Evolutionary conservation across 1,140 invertebrate genomes (phyloP).

Genomic region (Lepidurus packardi): DNA sequence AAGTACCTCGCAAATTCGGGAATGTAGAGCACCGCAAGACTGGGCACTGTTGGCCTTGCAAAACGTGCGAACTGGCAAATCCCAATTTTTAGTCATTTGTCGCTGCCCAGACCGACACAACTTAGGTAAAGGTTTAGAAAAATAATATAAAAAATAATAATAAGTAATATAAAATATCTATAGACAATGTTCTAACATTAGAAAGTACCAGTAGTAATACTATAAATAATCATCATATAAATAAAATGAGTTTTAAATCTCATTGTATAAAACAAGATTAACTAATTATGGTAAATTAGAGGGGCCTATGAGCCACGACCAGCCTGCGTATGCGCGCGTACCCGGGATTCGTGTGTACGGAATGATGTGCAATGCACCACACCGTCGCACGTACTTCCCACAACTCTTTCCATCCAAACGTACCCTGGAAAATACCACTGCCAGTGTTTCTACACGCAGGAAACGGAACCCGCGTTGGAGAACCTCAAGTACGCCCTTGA

Average conservation of each 20-base stretch:
- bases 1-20: constrained; percentile 76
- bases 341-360: constrained; percentile 85
- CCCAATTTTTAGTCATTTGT: constrained; percentile 88
- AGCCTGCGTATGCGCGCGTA: constrained; percentile 85
- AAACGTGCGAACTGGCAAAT: constrained; percentile 85
- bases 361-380: constrained; percentile 69
- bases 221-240: neutral
- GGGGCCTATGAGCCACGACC: constrained; percentile 86
- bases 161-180: neutral
- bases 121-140: constrained; percentile 56
- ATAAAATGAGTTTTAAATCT: neutral
- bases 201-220: too few relatives aligned
- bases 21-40: constrained; percentile 77
- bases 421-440: neutral
- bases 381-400: neutral
- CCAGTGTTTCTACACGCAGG: neutral
- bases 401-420: constrained; percentile 3
- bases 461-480: neutral
- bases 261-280: neutral
- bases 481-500: neutral
- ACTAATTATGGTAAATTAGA: constrained; percentile 46
- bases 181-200: neutral
- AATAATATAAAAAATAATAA: too few relatives aligned
- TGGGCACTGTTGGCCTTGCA: constrained; percentile 87
- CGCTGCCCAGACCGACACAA: constrained; percentile 76